Percentiles rank a stretch among this genome's conserved stretches.
Evolutionary conservation across 2,113 vertebrate genomes (phyloP).

Genomic region (Aldabrachelys gigantea): DNA sequence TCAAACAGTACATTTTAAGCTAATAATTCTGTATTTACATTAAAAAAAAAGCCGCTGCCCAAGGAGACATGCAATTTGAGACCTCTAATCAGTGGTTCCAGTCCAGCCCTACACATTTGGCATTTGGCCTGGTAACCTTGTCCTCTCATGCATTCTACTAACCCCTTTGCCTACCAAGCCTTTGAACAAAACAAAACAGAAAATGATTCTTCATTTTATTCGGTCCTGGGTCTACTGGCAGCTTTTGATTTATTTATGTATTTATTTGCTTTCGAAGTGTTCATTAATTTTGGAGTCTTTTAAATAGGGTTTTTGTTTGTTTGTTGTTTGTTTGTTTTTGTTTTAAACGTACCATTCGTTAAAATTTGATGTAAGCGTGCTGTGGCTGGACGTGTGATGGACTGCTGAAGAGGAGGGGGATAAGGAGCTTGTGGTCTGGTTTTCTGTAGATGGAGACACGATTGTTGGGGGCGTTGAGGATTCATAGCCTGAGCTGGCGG

Average conservation of each 20-base stretch:
- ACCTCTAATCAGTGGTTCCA: constrained; percentile 86
- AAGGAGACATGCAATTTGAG: constrained; percentile 87
- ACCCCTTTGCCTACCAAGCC: constrained; percentile 80
- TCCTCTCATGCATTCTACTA: constrained; percentile 82
- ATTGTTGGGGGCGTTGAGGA: constrained; percentile 99
- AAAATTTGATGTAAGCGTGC: constrained; percentile 99
- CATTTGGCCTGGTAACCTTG: constrained; percentile 83
- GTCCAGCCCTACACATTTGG: constrained; percentile 77
- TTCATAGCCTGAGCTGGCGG: constrained; percentile 98
- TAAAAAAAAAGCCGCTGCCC: constrained; percentile 83
- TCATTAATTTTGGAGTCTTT: constrained; percentile 88
- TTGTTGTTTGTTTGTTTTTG: constrained; percentile 78
- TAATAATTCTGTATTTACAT: constrained; percentile 97
- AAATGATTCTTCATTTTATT: constrained; percentile 80
- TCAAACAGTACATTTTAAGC: constrained; percentile 96
- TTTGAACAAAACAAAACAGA: constrained; percentile 72
- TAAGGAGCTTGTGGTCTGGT: constrained; percentile 97
- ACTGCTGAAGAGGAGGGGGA: constrained; percentile 96
- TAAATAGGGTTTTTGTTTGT: constrained; percentile 81
- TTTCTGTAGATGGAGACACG: constrained; percentile 98
- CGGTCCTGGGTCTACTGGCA: constrained; percentile 87
- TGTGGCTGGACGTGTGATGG: constrained; percentile 97
- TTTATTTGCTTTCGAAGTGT: constrained; percentile 83
- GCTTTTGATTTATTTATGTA: constrained; percentile 77
- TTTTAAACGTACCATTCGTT: constrained; percentile 99